phyloP scores from a whole-genome alignment of 2,797 vertebrate genomes.

The Urocyon cinereoargenteus region DNA sequence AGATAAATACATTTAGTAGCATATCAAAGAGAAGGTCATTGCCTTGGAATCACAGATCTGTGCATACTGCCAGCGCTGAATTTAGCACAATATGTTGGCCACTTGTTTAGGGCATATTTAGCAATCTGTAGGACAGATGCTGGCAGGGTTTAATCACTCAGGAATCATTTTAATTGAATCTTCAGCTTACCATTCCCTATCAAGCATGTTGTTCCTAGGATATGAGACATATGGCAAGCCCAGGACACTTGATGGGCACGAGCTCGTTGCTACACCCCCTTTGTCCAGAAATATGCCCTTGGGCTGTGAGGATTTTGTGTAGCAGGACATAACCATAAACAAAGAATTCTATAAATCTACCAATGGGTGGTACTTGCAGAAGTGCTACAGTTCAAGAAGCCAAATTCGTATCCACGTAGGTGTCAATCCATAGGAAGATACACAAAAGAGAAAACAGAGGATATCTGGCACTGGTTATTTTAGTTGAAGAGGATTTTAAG shows the following conservation, averaged over 20 bases:
- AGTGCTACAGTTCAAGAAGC: background rate
- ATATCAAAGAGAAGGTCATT: background rate
- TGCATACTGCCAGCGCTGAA: background rate
- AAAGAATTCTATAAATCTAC: background rate
- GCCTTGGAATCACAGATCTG: background rate
- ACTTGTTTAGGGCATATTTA: background rate
- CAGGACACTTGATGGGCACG: background rate
- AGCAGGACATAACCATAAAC: background rate
- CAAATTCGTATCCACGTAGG: background rate
- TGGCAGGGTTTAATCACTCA: background rate
- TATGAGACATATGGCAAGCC: background rate
- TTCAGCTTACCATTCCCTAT: background rate
- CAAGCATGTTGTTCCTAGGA: background rate
- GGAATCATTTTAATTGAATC: background rate
- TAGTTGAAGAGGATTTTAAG: background rate
- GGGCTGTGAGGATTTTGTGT: background rate
- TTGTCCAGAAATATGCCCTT: background rate
- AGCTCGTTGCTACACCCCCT: background rate
- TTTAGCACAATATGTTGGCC: background rate
- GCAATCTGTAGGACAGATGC: background rate
- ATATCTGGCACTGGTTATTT: background rate
- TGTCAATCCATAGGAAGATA: background rate
- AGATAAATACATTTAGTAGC: background rate
- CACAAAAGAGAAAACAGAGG: background rate
- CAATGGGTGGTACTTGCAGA: background rate